Evolutionary conservation across 2,113 vertebrate species (phyloP), one percentile per base, ranked within the genome.

Genomic region (Embiotoca jacksoni): DNA sequence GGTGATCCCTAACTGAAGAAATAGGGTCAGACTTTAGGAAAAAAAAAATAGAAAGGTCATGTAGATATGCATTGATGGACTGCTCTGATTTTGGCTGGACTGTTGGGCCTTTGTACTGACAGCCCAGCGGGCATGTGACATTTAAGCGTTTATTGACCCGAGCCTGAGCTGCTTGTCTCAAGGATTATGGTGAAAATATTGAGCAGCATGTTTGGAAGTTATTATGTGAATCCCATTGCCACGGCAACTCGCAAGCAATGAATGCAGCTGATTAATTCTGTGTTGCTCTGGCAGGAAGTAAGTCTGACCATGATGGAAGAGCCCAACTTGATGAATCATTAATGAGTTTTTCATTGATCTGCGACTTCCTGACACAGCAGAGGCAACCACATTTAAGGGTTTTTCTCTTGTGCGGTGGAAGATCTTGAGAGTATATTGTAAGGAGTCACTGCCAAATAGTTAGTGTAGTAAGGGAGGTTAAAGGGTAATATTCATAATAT

Each of bases 241-340:
- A 69, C 49, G 72, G 55, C 36, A 70, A 61, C 63, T 65, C 73
- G 6, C 47, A 79, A 50, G 64, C 32, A 75, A 41, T 63, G 35
- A 83, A 53, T 31, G 61, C 55, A 10, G 59, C 65, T 69, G 37
- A 70, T 82, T 60, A 72, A 81, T 78, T 57, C 56, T 58, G 13
- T 50, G 39, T n/a, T 54, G 15, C n/a, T 60, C 36, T 71, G 68
- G 73, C 88, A 84, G 81, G 83, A 89, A 85, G 58, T 58, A 1
- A 41, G 69, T 52, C 73, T 35, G 71, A 76, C 55, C 46, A 49
- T 78, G 87, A 89, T 79, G 84, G 77, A 82, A 14, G 78, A 88
- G 86, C 63, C 46, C 36, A 80, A 73, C 65, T 60, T 82, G 50
- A 89, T 93, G 87, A 93, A 92, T 91, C 65, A 90, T 93, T 89